phyloP scores from a whole-genome alignment of 2,888 invertebrate species.

The Selenia dentaria region DNA sequence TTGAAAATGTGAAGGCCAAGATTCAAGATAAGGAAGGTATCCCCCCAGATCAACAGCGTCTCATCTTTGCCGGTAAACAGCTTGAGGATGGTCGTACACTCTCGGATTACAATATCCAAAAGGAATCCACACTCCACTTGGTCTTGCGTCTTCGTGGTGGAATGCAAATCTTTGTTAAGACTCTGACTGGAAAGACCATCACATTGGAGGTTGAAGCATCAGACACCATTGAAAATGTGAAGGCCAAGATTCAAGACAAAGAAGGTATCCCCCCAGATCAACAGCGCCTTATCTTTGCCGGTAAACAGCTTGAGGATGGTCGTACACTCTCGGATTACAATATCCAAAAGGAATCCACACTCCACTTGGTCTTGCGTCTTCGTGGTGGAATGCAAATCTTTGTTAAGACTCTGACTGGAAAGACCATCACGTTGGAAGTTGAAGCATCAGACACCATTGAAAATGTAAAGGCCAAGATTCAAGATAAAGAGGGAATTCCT shows the following conservation, averaged over 20 bases:
- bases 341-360: conserved; percentile 54
- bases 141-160: conserved; percentile 51
- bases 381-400: conserved; percentile 55
- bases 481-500: conserved; percentile 50
- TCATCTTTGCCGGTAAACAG: conserved; percentile 56
- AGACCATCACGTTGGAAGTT: conserved; percentile 49
- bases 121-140: conserved; percentile 52
- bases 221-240: conserved; percentile 56
- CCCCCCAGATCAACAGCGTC: conserved; percentile 53
- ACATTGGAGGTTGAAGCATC: conserved; percentile 52
- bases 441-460: conserved; percentile 49
- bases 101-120: conserved; percentile 55
- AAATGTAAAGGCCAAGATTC: conserved; percentile 45
- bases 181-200: conserved; percentile 54
- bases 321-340: conserved; percentile 56
- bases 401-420: conserved; percentile 47
- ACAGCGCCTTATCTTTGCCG: conserved; percentile 54
- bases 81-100: conserved; percentile 54
- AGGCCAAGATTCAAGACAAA: conserved; percentile 57
- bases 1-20: conserved; percentile 56
- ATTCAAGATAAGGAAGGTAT: conserved; percentile 58
- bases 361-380: conserved; percentile 57
- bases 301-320: conserved; percentile 55
- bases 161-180: conserved; percentile 58
- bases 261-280: conserved; percentile 60